These are phyloP conservation scores for Protobothrops mucrosquamatus DNA, from an alignment of 2,113 vertebrate genomes.

Conservation along the genomic window DNA sequence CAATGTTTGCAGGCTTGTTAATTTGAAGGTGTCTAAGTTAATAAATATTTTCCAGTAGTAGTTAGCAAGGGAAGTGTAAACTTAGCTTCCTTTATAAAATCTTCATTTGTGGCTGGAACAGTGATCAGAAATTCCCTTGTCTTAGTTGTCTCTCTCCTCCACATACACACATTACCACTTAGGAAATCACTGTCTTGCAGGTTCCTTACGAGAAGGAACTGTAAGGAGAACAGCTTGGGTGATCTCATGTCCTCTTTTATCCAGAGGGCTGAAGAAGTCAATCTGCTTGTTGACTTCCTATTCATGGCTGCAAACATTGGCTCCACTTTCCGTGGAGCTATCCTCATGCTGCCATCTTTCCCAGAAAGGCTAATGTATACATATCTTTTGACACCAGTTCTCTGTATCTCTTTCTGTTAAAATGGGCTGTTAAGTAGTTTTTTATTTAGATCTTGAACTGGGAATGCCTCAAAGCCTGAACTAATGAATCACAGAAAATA, in stretches of 20 bases:
- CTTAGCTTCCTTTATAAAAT: not conserved
- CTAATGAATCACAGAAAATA: slow-evolving; percentile 61
- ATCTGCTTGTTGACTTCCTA: not conserved
- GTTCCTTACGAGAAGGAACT: not conserved
- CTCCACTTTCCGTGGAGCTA: not conserved
- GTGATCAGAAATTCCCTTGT: not conserved
- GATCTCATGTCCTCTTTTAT: not conserved
- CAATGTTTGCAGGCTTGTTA: not conserved
- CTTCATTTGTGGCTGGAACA: not conserved
- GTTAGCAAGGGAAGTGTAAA: not conserved
- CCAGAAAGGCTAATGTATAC: not conserved
- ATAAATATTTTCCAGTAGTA: not conserved
- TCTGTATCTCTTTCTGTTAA: slow-evolving; percentile 29
- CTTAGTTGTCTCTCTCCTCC: not conserved
- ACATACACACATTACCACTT: not conserved
- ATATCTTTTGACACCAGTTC: slow-evolving; percentile 8
- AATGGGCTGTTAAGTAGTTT: slow-evolving; percentile 4
- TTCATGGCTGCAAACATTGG: not conserved
- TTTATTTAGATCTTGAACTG: slow-evolving; percentile 22
- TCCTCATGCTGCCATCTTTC: not conserved
- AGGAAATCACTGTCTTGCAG: not conserved
- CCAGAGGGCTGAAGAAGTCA: not conserved
- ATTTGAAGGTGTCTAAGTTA: not conserved
- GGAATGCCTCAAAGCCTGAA: slow-evolving; percentile 45
- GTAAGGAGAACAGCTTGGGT: not conserved